Base-by-base conservation (phyloP, 2,888 invertebrate genomes). In the Synergus gifuensis region DNA sequence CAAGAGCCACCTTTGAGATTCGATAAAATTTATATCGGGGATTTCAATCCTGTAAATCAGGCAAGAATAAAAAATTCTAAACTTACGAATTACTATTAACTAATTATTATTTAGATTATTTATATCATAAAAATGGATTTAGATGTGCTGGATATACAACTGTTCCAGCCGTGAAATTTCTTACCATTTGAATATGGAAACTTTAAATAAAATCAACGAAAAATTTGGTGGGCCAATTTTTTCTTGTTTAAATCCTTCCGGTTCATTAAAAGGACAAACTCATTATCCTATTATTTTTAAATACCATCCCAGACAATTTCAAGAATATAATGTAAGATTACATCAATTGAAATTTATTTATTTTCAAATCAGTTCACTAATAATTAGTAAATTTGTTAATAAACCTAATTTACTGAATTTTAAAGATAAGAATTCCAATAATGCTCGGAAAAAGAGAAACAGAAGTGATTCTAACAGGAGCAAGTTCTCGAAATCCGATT, bases 81-180 rank as follows among this genome's bases (percentile, higher is more conserved):
- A 36, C 36, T 36, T 36, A 36, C 4, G 36, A 36, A 36, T 36
- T 36, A 36, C 0, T 36, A 36, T 4, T 36, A 36, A 36, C 36
- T 36, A 36, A 36, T 36, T 36, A 36, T 7, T 36, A 36, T 36
- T 0, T 5, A 36, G 5, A 36, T 36, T 36, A 36, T 36, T 36
- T 5, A 36, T 36, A 36, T 36, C 36, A 1, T 18, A 58, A 58
- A 11, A 64, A 12, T 46, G 77, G 78, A 79, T 49, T 64, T 84
- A 93, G 90, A 86, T 88, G 22, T 91, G 89, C 83, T 93, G 93
- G 92, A 81, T 93, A 22, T 90, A 92, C 81, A 93, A 93, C 80
- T 90, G 91, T 79, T 90, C 91, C 2, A 82, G 81, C 46, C 80
- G 86, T 4, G 76, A 84, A 28, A 86, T 91, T 14, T 78, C 85